Percentiles rank a stretch among this genome's conserved stretches.
Evolutionary conservation across 2,888 invertebrate species (phyloP).

Genomic region (Drosophila paranaensis): DNA sequence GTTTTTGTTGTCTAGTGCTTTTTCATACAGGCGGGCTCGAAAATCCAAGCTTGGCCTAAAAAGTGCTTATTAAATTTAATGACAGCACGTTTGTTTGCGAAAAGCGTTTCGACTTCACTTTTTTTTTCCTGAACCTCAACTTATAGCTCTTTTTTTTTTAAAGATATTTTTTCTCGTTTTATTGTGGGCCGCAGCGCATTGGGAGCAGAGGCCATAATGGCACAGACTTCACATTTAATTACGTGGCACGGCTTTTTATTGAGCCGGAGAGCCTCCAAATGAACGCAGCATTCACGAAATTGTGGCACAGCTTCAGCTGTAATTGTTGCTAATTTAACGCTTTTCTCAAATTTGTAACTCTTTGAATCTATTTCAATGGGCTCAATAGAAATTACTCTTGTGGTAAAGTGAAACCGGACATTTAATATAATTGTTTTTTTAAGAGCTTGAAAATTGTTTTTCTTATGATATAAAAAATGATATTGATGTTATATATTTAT

Average conservation of each 20-base stretch:
- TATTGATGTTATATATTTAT: no score
- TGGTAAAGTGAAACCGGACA: constrained; percentile 1
- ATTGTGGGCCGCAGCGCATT: constrained; percentile 59
- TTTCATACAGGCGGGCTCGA: constrained; percentile 52
- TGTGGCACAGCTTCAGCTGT: constrained; percentile 47
- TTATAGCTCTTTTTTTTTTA: constrained; percentile 39
- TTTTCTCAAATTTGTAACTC: constrained; percentile 20
- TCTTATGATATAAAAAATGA: no score
- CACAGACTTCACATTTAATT: constrained; percentile 72
- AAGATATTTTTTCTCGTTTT: constrained; percentile 42
- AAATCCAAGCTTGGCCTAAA: constrained; percentile 79
- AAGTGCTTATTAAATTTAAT: constrained; percentile 82
- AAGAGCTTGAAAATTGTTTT: no score
- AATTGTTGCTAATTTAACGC: constrained; percentile 49
- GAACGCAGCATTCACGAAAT: constrained; percentile 47
- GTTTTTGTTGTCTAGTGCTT: constrained; percentile 40
- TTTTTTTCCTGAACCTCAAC: constrained; percentile 39
- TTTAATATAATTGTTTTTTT: constrained; percentile 11
- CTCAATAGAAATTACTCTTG: not conserved
- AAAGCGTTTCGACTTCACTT: constrained; percentile 63
- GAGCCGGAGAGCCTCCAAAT: constrained; percentile 16
- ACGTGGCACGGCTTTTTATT: constrained; percentile 57
- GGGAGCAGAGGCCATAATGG: constrained; percentile 69
- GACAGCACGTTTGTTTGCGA: constrained; percentile 79
- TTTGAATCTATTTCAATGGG: not conserved